phyloP scores from a whole-genome alignment of 2,888 invertebrate genomes.

The Noctuana brunneofusca region DNA sequence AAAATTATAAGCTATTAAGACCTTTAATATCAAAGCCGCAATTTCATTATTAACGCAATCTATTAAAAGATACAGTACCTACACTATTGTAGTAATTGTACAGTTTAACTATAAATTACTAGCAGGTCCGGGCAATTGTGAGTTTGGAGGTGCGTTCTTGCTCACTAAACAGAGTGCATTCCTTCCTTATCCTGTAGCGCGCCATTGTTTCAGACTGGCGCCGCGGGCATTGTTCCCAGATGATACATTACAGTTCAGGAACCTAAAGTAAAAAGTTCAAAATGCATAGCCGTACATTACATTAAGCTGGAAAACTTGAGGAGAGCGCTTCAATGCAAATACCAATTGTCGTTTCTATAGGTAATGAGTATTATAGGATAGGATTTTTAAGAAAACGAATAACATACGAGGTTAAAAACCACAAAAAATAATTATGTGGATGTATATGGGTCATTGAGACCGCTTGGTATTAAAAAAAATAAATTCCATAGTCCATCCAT shows the following conservation, averaged over 20 bases:
- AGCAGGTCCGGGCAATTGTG: slow-evolving; percentile 14
- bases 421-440: no score
- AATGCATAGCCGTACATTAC: slow-evolving; percentile 20
- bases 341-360: not conserved
- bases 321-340: not conserved
- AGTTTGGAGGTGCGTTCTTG: slow-evolving; percentile 17
- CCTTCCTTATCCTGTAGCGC: slow-evolving; percentile 27
- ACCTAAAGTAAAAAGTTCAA: slow-evolving; percentile 22
- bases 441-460: no score
- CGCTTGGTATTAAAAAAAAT: no score
- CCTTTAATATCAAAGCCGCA: no score
- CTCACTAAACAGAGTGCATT: slow-evolving; percentile 27
- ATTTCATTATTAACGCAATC: no score
- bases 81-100: not conserved
- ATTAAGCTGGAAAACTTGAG: slow-evolving; percentile 10
- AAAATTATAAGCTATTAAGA: no score
- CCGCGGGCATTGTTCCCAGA: slow-evolving; percentile 30
- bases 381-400: no score
- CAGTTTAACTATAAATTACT: slow-evolving; percentile 20
- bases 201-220: slow-evolving; percentile 32
- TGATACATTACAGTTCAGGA: slow-evolving; percentile 33
- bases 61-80: not conserved
- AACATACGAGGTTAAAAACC: no score
- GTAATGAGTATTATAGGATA: not conserved
- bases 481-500: no score